Conservation (phyloP, 2,888 invertebrate genomes). For the Temnothorax unifasciatus region DNA sequence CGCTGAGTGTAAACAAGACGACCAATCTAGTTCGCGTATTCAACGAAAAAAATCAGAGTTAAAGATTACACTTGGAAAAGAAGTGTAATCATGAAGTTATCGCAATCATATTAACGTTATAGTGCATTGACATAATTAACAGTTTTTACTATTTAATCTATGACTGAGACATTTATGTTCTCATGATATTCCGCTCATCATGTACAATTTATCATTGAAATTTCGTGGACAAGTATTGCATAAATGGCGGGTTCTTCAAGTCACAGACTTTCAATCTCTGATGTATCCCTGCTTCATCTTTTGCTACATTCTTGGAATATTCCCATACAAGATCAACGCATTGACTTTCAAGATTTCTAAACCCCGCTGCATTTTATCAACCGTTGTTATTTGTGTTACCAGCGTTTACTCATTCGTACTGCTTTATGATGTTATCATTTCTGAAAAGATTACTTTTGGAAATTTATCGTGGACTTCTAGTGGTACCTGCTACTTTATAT, state of each 20-base stretch:
- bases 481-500: not conserved
- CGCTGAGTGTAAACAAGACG: not conserved
- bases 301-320: slow-evolving; percentile 3
- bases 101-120: not conserved
- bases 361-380: not conserved
- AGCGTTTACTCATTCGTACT: not conserved
- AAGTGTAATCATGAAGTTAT: not conserved
- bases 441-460: not conserved
- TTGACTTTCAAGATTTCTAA: not conserved
- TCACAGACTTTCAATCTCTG: slow-evolving; percentile 16
- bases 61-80: not conserved
- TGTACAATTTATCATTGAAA: not conserved
- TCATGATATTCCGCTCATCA: not conserved
- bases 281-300: not conserved
- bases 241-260: not conserved
- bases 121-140: not conserved
- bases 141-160: not conserved
- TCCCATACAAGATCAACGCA: not conserved
- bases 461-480: not conserved
- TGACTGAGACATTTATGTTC: not conserved
- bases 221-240: not conserved
- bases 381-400: not conserved
- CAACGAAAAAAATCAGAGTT: not conserved
- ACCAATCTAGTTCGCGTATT: not conserved
- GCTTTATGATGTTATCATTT: not conserved